These are phyloP conservation scores for Bradypus variegatus DNA, from an alignment of 2,797 vertebrate species.

Conservation along the genomic window DNA sequence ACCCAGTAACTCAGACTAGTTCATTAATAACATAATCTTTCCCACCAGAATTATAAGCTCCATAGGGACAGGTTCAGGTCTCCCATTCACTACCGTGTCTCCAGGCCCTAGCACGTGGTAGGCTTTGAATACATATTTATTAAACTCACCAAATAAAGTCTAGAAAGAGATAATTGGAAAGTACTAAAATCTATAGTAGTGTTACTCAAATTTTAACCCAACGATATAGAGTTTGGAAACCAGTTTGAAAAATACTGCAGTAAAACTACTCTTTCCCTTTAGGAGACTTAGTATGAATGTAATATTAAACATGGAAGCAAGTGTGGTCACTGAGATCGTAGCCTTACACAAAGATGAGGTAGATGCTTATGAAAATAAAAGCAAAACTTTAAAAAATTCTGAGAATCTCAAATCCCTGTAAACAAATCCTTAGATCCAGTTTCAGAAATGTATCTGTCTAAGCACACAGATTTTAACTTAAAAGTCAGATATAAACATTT, in stretches of 20 bases:
- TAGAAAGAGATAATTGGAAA: conserved; percentile 35
- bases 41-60: neutral
- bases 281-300: conserved; percentile 19
- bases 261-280: neutral
- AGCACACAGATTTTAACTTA: conserved; percentile 40
- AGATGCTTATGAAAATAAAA: conserved; percentile 13
- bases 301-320: neutral
- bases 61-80: neutral
- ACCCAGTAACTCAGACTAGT: neutral
- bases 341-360: neutral
- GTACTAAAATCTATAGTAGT: neutral
- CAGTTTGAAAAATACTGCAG: conserved; percentile 26
- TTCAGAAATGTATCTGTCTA: conserved; percentile 25
- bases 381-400: neutral
- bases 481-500: conserved; percentile 21
- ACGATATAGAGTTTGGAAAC: conserved; percentile 5
- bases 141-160: conserved; percentile 4
- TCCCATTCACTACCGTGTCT: neutral
- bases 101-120: neutral
- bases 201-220: neutral
- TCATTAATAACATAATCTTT: conserved; percentile 12
- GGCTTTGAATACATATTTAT: neutral
- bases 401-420: neutral
- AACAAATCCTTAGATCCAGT: neutral
- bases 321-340: conserved; percentile 8